Percentiles rank a stretch among this genome's conserved stretches.
Conservation (phyloP, 2,888 invertebrate genomes). For the Micoletzkya japonica region DNA sequence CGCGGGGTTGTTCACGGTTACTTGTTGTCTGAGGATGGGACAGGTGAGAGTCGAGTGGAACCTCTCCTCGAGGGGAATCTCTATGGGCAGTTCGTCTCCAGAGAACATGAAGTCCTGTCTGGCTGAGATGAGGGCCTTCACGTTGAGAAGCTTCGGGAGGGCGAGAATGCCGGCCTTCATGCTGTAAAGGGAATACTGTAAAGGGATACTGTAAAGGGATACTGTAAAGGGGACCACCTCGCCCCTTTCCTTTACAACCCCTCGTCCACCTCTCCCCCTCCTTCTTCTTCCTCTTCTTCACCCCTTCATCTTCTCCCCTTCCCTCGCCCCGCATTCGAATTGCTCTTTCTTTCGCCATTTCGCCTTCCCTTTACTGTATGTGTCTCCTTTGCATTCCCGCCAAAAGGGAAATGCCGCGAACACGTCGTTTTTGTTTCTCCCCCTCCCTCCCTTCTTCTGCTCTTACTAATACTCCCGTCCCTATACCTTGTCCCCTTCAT, state of each 20-base stretch:
- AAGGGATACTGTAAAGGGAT: neutral
- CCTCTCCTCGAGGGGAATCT: constrained; percentile 74
- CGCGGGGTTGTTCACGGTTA: constrained; percentile 92
- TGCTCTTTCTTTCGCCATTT: neutral
- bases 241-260: neutral
- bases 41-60: constrained; percentile 99
- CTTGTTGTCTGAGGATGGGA: constrained; percentile 94
- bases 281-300: neutral
- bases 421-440: too few relatives aligned
- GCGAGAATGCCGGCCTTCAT: constrained; percentile 90
- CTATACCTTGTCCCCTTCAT: constrained; percentile 12
- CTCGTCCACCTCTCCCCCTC: neutral
- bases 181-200: constrained; percentile 66
- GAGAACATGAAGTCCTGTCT: constrained; percentile 81
- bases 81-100: constrained; percentile 88
- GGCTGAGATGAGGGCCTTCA: constrained; percentile 64
- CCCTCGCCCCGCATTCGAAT: neutral
- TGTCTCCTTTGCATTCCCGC: neutral
- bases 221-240: neutral
- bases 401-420: too few relatives aligned
- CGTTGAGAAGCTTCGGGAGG: constrained; percentile 88
- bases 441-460: neutral
- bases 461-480: neutral
- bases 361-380: neutral
- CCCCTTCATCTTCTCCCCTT: neutral